Evolutionary conservation across 2,888 invertebrate genomes (phyloP).

Genomic region (Aromia moschata): DNA sequence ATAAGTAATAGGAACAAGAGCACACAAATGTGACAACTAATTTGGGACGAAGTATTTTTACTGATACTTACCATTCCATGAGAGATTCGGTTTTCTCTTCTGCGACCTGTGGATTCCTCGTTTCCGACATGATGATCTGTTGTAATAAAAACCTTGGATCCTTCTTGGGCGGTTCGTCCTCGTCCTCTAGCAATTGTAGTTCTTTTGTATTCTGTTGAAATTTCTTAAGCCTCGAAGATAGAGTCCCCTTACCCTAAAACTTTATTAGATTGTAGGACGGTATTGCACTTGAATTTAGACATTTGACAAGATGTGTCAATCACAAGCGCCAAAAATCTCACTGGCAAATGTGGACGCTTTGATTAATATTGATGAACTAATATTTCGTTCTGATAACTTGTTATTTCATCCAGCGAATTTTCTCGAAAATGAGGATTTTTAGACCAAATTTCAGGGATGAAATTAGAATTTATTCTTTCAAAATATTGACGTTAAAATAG

Average conservation of each 20-base stretch:
- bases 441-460: too few species aligned
- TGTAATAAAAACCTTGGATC: constrained; percentile 38
- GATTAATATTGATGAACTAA: constrained; percentile 6
- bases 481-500: too few species aligned
- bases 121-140: constrained; percentile 33
- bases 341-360: constrained; percentile 11
- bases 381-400: too few species aligned
- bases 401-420: too few species aligned
- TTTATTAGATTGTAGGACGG: constrained; percentile 24
- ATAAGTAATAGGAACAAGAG: too few species aligned
- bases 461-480: too few species aligned
- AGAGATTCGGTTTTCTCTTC: constrained; percentile 41
- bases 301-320: constrained; percentile 12
- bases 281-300: constrained; percentile 26
- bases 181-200: constrained; percentile 28
- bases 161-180: constrained; percentile 37
- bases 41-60: too few species aligned
- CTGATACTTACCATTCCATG: constrained; percentile 44
- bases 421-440: too few species aligned
- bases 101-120: constrained; percentile 12
- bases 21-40: too few species aligned
- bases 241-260: constrained; percentile 28
- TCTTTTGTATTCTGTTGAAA: constrained; percentile 29
- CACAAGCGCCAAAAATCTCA: too few species aligned
- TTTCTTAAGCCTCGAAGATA: constrained; percentile 29